These are phyloP conservation scores for Andrena haemorrhoa DNA, from an alignment of 2,888 invertebrate species.

Conservation along the genomic window DNA sequence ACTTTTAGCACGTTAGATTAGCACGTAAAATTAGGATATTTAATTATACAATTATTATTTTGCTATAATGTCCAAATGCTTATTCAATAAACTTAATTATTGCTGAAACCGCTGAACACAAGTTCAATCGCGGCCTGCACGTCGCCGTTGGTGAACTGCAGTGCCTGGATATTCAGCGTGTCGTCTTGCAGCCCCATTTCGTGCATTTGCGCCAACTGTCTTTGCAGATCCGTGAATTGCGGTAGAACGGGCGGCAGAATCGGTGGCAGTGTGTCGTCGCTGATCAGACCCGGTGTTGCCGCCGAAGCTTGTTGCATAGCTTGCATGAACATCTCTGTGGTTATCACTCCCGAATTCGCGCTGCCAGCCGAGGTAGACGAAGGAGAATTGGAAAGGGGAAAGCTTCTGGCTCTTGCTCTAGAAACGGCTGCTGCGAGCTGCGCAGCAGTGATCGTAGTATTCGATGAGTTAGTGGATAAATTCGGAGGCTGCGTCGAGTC, in stretches of 20 bases:
- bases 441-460: slow-evolving; percentile 89
- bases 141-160: slow-evolving; percentile 93
- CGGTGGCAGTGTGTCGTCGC: slow-evolving; percentile 66
- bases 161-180: slow-evolving; percentile 92
- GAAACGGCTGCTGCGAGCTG: slow-evolving; percentile 91
- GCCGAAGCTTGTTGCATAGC: slow-evolving; percentile 91
- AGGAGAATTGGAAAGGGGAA: slow-evolving; percentile 71
- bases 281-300: slow-evolving; percentile 71
- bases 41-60: slow-evolving; percentile 9
- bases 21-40: slow-evolving; percentile 20
- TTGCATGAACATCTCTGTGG: slow-evolving; percentile 92
- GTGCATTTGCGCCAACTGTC: slow-evolving; percentile 92
- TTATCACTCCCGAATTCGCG: slow-evolving; percentile 86
- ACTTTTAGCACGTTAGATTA: background rate
- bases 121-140: slow-evolving; percentile 96
- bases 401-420: slow-evolving; percentile 85
- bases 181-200: slow-evolving; percentile 96
- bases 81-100: slow-evolving; percentile 72
- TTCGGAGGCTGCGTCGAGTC: slow-evolving; percentile 82
- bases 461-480: slow-evolving; percentile 72
- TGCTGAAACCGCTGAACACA: slow-evolving; percentile 89
- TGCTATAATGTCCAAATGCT: slow-evolving; percentile 10
- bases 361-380: slow-evolving; percentile 73
- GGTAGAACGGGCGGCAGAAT: slow-evolving; percentile 71
- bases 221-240: slow-evolving; percentile 75